These are phyloP conservation scores for Drosophila percnosoma DNA, from an alignment of 2,888 invertebrate genomes.

Conservation along the genomic window DNA sequence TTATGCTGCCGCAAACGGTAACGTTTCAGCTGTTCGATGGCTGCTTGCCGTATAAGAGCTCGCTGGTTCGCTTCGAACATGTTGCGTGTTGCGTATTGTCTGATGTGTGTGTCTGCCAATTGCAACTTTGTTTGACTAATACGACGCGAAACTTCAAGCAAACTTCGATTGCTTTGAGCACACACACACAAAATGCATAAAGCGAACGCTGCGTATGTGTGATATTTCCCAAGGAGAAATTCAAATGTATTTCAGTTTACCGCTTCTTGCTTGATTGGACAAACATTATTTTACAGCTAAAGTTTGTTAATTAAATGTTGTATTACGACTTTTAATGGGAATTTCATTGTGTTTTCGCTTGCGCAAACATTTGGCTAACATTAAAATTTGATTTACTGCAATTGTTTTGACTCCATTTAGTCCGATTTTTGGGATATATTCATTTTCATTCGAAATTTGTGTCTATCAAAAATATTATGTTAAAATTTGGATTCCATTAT, in stretches of 20 bases:
- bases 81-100: slow-evolving; percentile 52
- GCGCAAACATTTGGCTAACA: neutral
- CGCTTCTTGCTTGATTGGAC: slow-evolving; percentile 22
- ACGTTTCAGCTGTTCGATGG: slow-evolving; percentile 21
- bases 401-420: neutral
- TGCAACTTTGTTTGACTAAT: slow-evolving; percentile 23
- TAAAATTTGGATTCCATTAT: neutral
- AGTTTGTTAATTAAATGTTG: slow-evolving; percentile 1
- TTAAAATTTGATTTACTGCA: neutral
- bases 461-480: neutral
- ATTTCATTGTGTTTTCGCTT: neutral
- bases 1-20: slow-evolving; percentile 63
- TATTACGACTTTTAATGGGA: neutral
- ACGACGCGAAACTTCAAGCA: slow-evolving; percentile 4
- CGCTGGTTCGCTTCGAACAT: slow-evolving; percentile 44
- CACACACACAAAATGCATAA: neutral
- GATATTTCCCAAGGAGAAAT: slow-evolving; percentile 20
- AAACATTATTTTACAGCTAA: slow-evolving; percentile 7
- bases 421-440: neutral
- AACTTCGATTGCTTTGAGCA: slow-evolving; percentile 8
- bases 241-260: slow-evolving; percentile 5
- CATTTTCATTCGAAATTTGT: neutral
- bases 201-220: slow-evolving; percentile 46
- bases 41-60: slow-evolving; percentile 54
- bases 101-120: slow-evolving; percentile 10